Evolutionary conservation across 2,888 invertebrate species (phyloP).

Genomic region (Serripes groenlandicus): DNA sequence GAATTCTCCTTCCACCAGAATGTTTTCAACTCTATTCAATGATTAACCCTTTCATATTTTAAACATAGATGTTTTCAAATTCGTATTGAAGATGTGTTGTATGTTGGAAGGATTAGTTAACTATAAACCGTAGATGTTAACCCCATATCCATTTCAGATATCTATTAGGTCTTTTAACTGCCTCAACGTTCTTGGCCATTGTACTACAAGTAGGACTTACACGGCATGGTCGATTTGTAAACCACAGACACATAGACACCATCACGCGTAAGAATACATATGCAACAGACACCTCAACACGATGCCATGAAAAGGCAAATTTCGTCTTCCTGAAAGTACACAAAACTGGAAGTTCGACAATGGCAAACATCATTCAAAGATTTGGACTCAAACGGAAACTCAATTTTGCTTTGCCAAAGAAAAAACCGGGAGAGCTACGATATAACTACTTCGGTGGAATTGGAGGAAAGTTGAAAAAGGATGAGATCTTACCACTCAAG

Average conservation of each 20-base stretch:
- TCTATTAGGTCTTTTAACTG: neutral
- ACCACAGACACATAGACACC: too few species aligned
- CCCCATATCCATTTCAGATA: neutral
- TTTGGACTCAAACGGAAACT: conserved; percentile 69
- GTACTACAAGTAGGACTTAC: neutral
- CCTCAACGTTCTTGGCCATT: neutral
- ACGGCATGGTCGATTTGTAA: too few species aligned
- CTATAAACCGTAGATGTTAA: too few species aligned
- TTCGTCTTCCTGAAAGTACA: conserved; percentile 77
- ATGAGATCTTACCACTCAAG: conserved; percentile 41
- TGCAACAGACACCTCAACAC: too few species aligned
- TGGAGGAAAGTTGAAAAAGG: conserved; percentile 51
- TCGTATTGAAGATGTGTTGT: too few species aligned
- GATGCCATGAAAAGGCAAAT: conserved; percentile 33
- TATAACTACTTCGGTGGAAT: conserved; percentile 71
- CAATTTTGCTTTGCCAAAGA: conserved; percentile 76
- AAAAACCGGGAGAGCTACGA: conserved; percentile 46
- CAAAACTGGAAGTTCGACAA: conserved; percentile 79
- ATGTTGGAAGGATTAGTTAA: too few species aligned
- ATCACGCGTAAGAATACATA: too few species aligned
- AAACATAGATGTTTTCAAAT: too few species aligned
- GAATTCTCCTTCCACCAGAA: too few species aligned
- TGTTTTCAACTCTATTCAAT: too few species aligned
- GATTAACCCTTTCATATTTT: too few species aligned
- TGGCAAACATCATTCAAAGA: conserved; percentile 77